Evolutionary conservation across 2,888 invertebrate species (phyloP).

Genomic region (Philaethria dido): DNA sequence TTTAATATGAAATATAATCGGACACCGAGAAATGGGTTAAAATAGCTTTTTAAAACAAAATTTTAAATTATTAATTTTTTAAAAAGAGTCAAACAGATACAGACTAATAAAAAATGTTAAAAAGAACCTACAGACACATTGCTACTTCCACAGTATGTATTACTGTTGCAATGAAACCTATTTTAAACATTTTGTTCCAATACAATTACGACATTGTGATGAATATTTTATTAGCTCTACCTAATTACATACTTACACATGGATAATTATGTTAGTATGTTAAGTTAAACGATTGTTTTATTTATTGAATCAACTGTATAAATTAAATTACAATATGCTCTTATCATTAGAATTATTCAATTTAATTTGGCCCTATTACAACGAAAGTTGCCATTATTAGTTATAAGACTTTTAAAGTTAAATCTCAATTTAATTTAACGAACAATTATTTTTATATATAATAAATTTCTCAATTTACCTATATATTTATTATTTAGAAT

Average conservation of each 20-base stretch:
- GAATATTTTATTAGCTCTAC: constrained; percentile 9
- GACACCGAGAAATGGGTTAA: no score
- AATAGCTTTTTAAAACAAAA: no score
- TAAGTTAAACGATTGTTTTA: constrained; percentile 6
- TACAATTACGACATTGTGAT: constrained; percentile 5
- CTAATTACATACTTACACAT: constrained; percentile 11
- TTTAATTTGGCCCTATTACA: background rate
- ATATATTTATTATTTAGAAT: no score
- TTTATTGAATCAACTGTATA: background rate
- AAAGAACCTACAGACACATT: background rate
- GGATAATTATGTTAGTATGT: background rate
- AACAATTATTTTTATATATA: no score
- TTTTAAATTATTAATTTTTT: no score
- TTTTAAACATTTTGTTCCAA: background rate
- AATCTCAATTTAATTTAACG: no score
- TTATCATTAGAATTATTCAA: background rate
- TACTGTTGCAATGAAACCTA: background rate
- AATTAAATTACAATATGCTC: background rate
- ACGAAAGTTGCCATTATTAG: no score
- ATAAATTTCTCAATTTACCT: no score
- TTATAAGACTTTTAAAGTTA: no score
- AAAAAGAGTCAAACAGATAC: background rate
- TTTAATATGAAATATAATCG: no score
- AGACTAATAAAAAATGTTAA: background rate
- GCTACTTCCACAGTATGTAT: background rate